phyloP scores from a whole-genome alignment of 2,888 invertebrate genomes.

The Cataglyphis rosenhaueri region DNA sequence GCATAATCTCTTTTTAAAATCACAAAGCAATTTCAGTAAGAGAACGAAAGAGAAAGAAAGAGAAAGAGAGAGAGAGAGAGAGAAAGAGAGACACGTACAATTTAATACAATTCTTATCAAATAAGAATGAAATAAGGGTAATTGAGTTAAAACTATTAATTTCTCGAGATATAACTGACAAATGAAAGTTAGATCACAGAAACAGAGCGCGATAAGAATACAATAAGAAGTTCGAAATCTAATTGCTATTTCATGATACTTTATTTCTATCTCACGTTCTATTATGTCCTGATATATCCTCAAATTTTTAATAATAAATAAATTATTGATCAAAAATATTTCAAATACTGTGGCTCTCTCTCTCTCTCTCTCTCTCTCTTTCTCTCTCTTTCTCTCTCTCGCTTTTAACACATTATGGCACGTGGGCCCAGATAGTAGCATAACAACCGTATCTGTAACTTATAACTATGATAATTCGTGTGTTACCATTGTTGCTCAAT shows the following conservation, averaged over 20 bases:
- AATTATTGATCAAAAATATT: not conserved
- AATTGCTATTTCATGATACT: not conserved
- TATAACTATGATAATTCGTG: conserved; percentile 20
- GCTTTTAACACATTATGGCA: not conserved
- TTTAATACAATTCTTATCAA: not conserved
- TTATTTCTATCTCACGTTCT: not conserved
- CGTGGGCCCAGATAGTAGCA: not conserved
- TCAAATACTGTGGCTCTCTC: not conserved
- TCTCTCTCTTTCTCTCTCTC: too few species aligned
- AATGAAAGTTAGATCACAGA: not conserved
- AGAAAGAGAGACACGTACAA: not conserved
- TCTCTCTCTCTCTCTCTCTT: too few species aligned
- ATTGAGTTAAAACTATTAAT: not conserved
- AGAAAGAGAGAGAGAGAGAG: not conserved
- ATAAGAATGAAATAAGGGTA: not conserved
- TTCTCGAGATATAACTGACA: not conserved
- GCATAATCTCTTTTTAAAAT: not conserved
- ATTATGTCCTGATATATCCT: not conserved
- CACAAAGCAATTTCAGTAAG: not conserved
- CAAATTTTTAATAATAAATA: not conserved
- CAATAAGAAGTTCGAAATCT: not conserved
- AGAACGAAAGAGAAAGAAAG: not conserved
- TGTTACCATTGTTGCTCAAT: conserved; percentile 1
- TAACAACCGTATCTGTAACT: conserved; percentile 9
- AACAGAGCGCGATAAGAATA: not conserved